phyloP scores from a whole-genome alignment of 2,888 invertebrate species.

The Papilio gigon region DNA sequence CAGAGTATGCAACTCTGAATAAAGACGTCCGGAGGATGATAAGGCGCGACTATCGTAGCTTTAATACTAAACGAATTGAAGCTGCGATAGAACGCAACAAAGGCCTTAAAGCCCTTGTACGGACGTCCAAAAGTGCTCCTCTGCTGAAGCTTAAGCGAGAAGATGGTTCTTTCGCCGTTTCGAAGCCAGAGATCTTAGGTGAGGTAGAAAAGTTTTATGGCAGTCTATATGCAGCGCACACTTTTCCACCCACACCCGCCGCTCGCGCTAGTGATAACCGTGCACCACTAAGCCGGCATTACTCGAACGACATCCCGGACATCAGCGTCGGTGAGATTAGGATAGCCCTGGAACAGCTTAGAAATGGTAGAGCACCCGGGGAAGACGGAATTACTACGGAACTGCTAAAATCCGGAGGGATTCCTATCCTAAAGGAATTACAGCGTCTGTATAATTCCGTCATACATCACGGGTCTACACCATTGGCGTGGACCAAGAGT shows the following conservation, averaged over 20 bases:
- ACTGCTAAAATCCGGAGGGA: constrained; percentile 24
- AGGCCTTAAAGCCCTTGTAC: constrained; percentile 21
- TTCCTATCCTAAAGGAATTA: constrained; percentile 18
- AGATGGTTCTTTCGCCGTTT: background rate
- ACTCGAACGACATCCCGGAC: constrained; percentile 31
- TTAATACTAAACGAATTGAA: background rate
- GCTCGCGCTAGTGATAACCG: background rate
- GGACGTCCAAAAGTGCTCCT: constrained; percentile 17
- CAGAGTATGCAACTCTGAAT: constrained; percentile 1
- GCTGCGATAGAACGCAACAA: constrained; percentile 25
- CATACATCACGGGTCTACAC: background rate
- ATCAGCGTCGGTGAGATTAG: background rate
- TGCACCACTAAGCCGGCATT: constrained; percentile 31
- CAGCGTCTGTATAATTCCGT: constrained; percentile 8
- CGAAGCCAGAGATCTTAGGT: constrained; percentile 13
- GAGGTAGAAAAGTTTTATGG: constrained; percentile 29
- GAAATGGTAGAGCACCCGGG: too few species aligned
- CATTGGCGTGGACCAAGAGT: constrained; percentile 3
- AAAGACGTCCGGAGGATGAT: background rate
- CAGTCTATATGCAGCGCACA: constrained; percentile 18
- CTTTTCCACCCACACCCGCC: background rate
- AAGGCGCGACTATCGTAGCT: background rate
- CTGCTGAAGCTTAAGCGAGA: constrained; percentile 17
- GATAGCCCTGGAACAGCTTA: constrained; percentile 19
- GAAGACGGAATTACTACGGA: constrained; percentile 26